phyloP scores from a whole-genome alignment of 2,888 invertebrate genomes.

The Philonicus albiceps region DNA sequence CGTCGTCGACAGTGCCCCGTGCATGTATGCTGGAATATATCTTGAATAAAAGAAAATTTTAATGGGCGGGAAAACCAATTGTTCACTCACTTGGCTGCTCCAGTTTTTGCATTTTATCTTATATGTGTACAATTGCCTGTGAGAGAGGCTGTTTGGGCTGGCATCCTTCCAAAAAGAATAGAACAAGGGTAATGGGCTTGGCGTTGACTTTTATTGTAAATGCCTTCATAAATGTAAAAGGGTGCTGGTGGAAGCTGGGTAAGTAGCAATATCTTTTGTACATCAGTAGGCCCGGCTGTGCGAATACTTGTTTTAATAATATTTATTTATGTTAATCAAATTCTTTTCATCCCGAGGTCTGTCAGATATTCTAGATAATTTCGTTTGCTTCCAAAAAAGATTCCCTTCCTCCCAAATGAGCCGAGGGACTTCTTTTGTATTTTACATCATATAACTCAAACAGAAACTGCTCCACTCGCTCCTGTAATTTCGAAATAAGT shows the following conservation, averaged over 20 bases:
- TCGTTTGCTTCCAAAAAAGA: background rate
- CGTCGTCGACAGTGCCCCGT: background rate
- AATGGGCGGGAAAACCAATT: constrained; percentile 23
- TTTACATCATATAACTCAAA: background rate
- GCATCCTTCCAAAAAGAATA: constrained; percentile 11
- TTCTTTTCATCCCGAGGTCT: background rate
- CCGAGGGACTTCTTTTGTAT: background rate
- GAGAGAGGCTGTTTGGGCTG: background rate
- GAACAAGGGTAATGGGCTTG: constrained; percentile 22
- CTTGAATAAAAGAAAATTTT: constrained; percentile 5
- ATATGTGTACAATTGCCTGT: background rate
- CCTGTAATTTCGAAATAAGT: background rate
- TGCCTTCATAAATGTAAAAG: constrained; percentile 32
- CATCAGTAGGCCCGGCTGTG: background rate
- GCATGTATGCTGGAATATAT: background rate
- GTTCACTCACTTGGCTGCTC: constrained; percentile 24
- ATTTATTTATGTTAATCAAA: constrained; percentile 32
- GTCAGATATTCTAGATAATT: background rate
- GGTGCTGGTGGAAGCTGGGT: background rate
- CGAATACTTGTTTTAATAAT: background rate
- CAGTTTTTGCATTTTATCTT: constrained; percentile 17
- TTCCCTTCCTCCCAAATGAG: background rate
- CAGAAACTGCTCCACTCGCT: background rate
- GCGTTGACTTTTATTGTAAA: constrained; percentile 31
- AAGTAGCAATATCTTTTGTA: background rate